Base-by-base conservation (phyloP, 2,797 vertebrate species). In the Apodemus agrarius region DNA sequence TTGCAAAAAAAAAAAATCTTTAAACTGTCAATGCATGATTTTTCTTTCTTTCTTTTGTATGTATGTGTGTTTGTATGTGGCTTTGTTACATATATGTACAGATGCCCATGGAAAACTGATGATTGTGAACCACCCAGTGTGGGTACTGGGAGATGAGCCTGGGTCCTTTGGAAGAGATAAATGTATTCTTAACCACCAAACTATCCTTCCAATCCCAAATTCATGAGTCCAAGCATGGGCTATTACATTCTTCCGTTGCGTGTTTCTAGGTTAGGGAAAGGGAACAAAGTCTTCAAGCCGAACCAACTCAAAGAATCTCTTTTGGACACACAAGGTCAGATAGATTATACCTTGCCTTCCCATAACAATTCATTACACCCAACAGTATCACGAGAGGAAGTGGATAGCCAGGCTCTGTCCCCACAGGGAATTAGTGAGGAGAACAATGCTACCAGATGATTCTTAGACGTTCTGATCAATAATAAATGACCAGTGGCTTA, bases 351-450 rank as follows among this genome's bases (percentile, higher is more conserved):
- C 21, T 19, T 54, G 19, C 21, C 13, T 57, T 91, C 57, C 11
- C 13, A 24, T 31, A 0, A 1, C 1, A n/a, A 10, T 8, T 57
- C 2, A 16, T 37, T 0, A 37, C 0, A 12, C 3, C 2, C 74
- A 40, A 12, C 9, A 72, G 22, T 8, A 1, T 22, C 26, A 34
- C 61, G 4, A 13, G 31, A 6, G 29, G 16, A 52, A 9, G 7
- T 31, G 40, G n/a, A n/a, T 46, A 12, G 6, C 16, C 12, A 57
- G 40, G 26, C 43, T 12, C 16, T 6, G 11, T 1, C 26, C 26
- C 61, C n/a, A 90, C 29, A 65, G 26, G 19, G 49, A 26, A 17
- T 40, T n/a, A 81, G 16, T 6, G 21, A 63, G 9, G 54, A 46
- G 29, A 63, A 21, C 31, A 59, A 34, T 16, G 52, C 24, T 26